Evolutionary conservation across 2,797 vertebrate genomes (phyloP).

Genomic region (Danio kyathit): DNA sequence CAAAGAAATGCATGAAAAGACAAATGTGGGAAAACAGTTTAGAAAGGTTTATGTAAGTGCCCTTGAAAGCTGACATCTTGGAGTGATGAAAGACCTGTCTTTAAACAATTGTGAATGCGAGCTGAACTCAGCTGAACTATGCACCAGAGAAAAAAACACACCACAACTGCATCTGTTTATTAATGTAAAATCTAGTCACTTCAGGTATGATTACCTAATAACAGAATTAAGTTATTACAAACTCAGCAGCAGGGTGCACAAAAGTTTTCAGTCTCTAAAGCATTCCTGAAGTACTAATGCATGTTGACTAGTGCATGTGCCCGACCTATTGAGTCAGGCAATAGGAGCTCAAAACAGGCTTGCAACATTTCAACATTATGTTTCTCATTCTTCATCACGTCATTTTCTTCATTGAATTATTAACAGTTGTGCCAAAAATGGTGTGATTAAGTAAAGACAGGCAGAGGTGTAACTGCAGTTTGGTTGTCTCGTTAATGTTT

Average conservation of each 20-base stretch:
- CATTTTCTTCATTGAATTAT: background rate
- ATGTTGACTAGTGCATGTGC: background rate
- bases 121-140: background rate
- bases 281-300: background rate
- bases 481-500: slow-evolving; percentile 4
- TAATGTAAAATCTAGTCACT: background rate
- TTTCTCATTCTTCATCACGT: background rate
- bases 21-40: slow-evolving; percentile 15
- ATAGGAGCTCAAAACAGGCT: background rate
- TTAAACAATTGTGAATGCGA: slow-evolving; percentile 48
- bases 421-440: background rate
- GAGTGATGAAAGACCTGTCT: slow-evolving; percentile 30
- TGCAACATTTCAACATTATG: background rate
- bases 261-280: background rate
- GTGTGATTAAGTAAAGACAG: background rate
- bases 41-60: slow-evolving; percentile 36
- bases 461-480: background rate
- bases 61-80: slow-evolving; percentile 41
- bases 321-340: background rate
- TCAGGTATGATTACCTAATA: background rate
- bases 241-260: background rate
- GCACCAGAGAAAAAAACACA: slow-evolving; percentile 16
- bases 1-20: slow-evolving; percentile 37
- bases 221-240: background rate
- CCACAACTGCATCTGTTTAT: slow-evolving; percentile 13